These are phyloP conservation scores for Pyrochroa serraticornis DNA, from an alignment of 2,888 invertebrate genomes.

Conservation along the genomic window DNA sequence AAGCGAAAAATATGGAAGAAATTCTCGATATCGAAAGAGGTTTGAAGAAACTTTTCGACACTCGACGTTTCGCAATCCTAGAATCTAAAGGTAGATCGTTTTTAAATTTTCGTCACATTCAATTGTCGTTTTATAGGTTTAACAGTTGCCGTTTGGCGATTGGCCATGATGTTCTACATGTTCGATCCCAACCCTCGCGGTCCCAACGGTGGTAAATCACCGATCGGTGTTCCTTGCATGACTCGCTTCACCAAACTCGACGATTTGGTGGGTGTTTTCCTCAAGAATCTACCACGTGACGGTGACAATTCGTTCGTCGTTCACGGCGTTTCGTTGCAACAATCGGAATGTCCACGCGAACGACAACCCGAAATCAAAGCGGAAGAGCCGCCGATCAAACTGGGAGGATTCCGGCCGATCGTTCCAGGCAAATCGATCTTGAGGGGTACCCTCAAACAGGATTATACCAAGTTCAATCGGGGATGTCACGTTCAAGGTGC, in stretches of 20 bases:
- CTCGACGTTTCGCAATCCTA: constrained; percentile 52
- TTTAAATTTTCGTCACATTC: not conserved
- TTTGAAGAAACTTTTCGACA: constrained; percentile 53
- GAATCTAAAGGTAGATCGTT: constrained; percentile 45
- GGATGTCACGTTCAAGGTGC: constrained; percentile 62
- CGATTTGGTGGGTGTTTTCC: constrained; percentile 45
- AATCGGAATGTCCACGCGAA: constrained; percentile 43
- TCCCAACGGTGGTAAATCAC: constrained; percentile 50
- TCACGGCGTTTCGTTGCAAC: constrained; percentile 41
- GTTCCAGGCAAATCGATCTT: constrained; percentile 56
- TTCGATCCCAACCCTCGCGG: constrained; percentile 59
- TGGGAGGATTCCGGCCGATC: constrained; percentile 40
- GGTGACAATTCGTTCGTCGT: constrained; percentile 50
- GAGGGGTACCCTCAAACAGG: constrained; percentile 59
- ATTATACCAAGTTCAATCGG: constrained; percentile 61
- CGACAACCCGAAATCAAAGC: constrained; percentile 40
- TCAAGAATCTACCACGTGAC: constrained; percentile 46
- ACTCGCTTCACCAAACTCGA: constrained; percentile 50
- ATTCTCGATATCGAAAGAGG: constrained; percentile 52
- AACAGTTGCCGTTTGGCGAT: constrained; percentile 57
- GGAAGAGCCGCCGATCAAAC: constrained; percentile 27
- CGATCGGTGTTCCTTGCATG: constrained; percentile 54
- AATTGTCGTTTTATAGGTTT: not conserved
- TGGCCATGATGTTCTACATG: constrained; percentile 55
- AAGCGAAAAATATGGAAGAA: constrained; percentile 43